Evolutionary conservation across 2,797 vertebrate species (phyloP), one percentile per base, ranked within the genome.

Genomic region (Gadopsis bispinosus): DNA sequence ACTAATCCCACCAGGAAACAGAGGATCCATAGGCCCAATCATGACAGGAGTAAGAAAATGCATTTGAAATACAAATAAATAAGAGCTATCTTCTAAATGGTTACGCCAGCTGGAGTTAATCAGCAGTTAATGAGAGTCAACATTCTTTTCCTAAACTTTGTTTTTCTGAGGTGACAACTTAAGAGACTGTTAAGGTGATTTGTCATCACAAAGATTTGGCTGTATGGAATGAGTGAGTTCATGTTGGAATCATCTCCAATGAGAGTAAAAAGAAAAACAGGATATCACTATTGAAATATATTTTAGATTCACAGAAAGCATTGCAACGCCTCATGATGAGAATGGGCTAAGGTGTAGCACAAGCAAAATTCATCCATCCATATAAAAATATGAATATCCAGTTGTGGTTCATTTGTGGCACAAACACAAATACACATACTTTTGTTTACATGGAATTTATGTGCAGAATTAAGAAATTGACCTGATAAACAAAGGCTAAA

Each of bases 1-100:
- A 55, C 81, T 88, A 89, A 93, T 89, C 86, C 65, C 4, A 56
- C 68, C 85, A 90, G 88, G 87, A 93, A 87, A 75, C 65, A 37
- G 75, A 55, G 59, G 53, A 85, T 86, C 75, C 76, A 78, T 79
- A 68, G 63, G 76, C 51, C 72, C 67, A 31, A 70, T 83, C 82
- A 89, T 83, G 68, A 89, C 86, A 86, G 80, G 58, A 61, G 62
- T 20, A 61, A 29, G 56, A 85, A 84, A 83, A 84, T 48, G 62
- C 33, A 56, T 82, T 58, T 77, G 29, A 81, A 81, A 80, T 13
- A 5, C 79, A 83, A 84, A 83, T 73, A 88, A 87, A 88, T 68
- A 84, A 54, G 31, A 60, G 22, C 26, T 71, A 79, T 82, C 64
- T 69, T 20, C 69, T 45, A 68, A 84, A 78, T 48, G 64, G 77